phyloP scores from a whole-genome alignment of 2,888 invertebrate genomes.

The Philhelius pedissequus region DNA sequence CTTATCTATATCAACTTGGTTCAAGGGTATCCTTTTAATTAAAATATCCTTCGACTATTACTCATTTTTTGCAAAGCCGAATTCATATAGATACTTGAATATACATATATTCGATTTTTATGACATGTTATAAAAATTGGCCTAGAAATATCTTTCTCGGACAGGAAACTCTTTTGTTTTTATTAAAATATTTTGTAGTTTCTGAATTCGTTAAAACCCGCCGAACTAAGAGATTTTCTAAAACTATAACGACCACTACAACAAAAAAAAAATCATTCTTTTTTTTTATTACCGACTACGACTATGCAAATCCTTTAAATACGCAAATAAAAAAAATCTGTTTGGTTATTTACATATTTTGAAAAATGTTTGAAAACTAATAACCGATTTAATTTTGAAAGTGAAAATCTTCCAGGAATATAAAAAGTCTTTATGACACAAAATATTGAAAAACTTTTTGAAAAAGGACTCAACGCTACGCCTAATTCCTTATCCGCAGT shows the following conservation, averaged over 20 bases:
- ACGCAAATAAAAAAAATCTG: slow-evolving; percentile 28
- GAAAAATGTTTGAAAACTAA: slow-evolving; percentile 22
- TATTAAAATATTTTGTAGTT: neutral
- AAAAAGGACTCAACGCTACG: slow-evolving; percentile 5
- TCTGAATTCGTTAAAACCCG: neutral
- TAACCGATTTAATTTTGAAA: neutral
- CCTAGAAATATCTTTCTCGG: neutral
- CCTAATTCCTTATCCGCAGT: neutral
- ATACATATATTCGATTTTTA: neutral
- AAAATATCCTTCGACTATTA: neutral
- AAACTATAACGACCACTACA: slow-evolving; percentile 22
- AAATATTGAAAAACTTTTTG: neutral
- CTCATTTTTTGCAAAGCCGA: neutral
- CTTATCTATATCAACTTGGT: no score
- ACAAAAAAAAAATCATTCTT: neutral
- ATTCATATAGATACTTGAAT: no score
- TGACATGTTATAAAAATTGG: neutral
- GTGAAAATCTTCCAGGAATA: neutral
- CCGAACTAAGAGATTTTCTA: neutral
- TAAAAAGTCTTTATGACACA: neutral
- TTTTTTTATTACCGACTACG: slow-evolving; percentile 26
- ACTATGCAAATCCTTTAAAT: slow-evolving; percentile 19
- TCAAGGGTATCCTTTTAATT: neutral
- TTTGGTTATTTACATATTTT: slow-evolving; percentile 42
- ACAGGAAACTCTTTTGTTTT: neutral